These are phyloP conservation scores for Paramormyrops hopkinsi DNA, from an alignment of 2,797 vertebrate genomes.

Conservation along the genomic window DNA sequence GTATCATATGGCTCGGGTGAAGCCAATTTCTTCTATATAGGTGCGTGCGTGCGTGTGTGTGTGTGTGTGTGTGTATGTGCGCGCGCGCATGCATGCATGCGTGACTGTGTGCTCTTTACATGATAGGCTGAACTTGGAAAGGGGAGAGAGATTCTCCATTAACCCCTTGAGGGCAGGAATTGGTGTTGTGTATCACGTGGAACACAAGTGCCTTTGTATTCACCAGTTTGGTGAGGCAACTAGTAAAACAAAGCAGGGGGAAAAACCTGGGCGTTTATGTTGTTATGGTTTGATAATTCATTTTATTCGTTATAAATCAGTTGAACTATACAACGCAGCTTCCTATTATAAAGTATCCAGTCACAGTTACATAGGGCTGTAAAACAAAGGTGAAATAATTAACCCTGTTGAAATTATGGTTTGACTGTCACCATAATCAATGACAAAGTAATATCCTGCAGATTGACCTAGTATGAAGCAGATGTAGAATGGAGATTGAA, in stretches of 20 bases:
- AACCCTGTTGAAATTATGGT: neutral
- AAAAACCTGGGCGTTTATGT: neutral
- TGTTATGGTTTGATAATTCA: neutral
- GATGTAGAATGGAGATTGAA: neutral
- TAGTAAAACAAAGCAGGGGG: neutral
- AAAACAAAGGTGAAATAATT: neutral
- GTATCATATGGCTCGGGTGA: neutral
- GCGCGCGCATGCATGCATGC: neutral
- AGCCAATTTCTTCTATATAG: neutral
- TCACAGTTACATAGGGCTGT: neutral
- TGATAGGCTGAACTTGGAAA: neutral
- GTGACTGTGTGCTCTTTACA: neutral
- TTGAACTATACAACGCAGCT: neutral
- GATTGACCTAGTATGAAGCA: neutral
- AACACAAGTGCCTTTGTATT: neutral
- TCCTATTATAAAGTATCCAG: neutral
- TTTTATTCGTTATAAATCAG: neutral
- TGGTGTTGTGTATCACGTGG: neutral
- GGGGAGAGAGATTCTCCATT: slow-evolving; percentile 1
- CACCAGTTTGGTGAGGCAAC: neutral
- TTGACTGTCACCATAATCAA: neutral
- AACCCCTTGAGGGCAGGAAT: slow-evolving; percentile 5
- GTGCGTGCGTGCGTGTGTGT: neutral
- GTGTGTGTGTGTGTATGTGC: neutral
- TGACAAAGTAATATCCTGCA: neutral